phyloP scores from a whole-genome alignment of 2,888 invertebrate species.

The Eulithis prunata region DNA sequence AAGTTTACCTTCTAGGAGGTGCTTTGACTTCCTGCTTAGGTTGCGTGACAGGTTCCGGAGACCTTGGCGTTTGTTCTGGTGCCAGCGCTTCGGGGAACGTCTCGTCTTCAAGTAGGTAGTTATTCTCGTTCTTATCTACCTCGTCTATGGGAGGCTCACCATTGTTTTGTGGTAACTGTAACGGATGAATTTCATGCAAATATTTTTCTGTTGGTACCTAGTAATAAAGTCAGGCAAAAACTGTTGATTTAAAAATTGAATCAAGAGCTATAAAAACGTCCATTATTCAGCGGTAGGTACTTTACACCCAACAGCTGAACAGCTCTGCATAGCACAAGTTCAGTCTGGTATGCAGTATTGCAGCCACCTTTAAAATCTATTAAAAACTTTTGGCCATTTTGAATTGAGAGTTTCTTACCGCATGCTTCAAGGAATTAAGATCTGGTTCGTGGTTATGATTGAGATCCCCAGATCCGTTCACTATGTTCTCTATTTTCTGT shows the following conservation, averaged over 20 bases:
- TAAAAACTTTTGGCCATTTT: background rate
- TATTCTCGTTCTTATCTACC: constrained; percentile 60
- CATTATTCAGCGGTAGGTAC: no score
- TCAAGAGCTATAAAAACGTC: no score
- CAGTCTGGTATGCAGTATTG: background rate
- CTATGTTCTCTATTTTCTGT: constrained; percentile 67
- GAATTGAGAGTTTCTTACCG: constrained; percentile 45
- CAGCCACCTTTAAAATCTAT: background rate
- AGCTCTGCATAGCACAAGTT: background rate
- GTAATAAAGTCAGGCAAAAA: no score
- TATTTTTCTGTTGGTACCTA: no score
- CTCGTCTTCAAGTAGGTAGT: constrained; percentile 70
- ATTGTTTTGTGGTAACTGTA: constrained; percentile 60
- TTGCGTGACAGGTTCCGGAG: constrained; percentile 54
- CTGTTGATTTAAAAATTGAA: no score
- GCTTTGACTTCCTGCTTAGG: constrained; percentile 40
- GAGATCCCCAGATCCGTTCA: constrained; percentile 76
- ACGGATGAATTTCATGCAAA: background rate
- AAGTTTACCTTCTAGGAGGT: constrained; percentile 46
- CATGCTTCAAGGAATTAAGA: constrained; percentile 57
- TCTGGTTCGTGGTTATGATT: constrained; percentile 76
- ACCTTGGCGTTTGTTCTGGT: constrained; percentile 67
- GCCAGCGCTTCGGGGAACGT: constrained; percentile 77
- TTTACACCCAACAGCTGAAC: background rate
- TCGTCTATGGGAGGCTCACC: constrained; percentile 61